These are phyloP conservation scores for Pomacea maculata DNA, from an alignment of 1,140 invertebrate species.

Conservation along the genomic window DNA sequence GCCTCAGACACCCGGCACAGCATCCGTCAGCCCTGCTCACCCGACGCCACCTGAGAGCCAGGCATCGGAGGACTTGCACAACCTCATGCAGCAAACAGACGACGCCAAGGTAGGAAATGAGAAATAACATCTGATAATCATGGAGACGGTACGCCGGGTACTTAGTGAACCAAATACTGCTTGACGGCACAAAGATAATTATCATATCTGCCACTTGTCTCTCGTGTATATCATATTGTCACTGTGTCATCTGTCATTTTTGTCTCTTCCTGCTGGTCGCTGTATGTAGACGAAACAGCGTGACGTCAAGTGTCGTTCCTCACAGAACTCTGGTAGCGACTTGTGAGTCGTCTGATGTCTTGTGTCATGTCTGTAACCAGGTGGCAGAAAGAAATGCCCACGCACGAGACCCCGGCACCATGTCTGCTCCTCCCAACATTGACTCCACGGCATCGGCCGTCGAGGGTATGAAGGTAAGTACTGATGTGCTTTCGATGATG, in stretches of 20 bases:
- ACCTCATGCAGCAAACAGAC: constrained; percentile 62
- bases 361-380: constrained; percentile 26
- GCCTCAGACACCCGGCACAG: background rate
- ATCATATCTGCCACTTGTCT: too few species aligned
- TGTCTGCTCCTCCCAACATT: constrained; percentile 50
- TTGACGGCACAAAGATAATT: too few species aligned
- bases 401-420: constrained; percentile 35
- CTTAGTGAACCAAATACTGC: too few species aligned
- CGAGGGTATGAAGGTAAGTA: background rate
- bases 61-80: constrained; percentile 45
- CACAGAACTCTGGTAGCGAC: too few species aligned
- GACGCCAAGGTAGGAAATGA: constrained; percentile 56
- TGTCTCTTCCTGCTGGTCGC: too few species aligned
- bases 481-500: too few species aligned
- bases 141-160: too few species aligned
- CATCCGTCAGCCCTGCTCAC: background rate
- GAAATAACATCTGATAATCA: too few species aligned
- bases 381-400: constrained; percentile 47
- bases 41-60: constrained; percentile 28
- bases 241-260: too few species aligned
- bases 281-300: too few species aligned
- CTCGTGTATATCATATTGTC: too few species aligned
- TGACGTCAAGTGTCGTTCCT: too few species aligned
- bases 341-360: background rate
- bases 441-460: constrained; percentile 21